A percentile compares a stretch with the other conserved stretches of the same genome.
Evolutionary conservation across 2,888 invertebrate genomes (phyloP).

Genomic region (Argynnis bischoffii): DNA sequence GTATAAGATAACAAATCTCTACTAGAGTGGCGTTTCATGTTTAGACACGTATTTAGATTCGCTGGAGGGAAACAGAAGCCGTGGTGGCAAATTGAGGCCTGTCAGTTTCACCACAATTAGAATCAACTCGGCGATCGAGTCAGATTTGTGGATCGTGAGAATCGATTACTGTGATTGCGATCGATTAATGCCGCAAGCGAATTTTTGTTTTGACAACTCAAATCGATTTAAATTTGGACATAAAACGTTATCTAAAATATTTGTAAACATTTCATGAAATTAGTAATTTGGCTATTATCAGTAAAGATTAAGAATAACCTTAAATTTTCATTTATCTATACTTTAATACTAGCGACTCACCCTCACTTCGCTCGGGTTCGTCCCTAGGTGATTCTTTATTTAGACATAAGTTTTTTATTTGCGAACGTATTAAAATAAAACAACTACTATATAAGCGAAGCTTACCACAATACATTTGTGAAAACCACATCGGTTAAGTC

Average conservation of each 20-base stretch:
- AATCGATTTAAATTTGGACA: conserved; percentile 1
- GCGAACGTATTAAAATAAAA: no score
- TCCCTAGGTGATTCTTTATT: no score
- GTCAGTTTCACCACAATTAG: conserved; percentile 38
- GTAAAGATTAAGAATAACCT: no score
- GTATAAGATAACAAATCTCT: conserved; percentile 14
- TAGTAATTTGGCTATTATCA: no score
- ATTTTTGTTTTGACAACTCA: conserved; percentile 20
- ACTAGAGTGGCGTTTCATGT: conserved; percentile 13
- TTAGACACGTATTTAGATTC: conserved; percentile 27
- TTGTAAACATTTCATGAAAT: background rate
- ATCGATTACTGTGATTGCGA: conserved; percentile 39
- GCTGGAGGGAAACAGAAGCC: conserved; percentile 39
- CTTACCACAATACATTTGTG: no score
- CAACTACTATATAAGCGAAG: no score
- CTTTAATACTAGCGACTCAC: no score
- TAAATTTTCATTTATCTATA: no score
- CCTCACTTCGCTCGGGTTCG: no score
- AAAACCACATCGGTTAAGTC: no score
- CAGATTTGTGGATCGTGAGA: conserved; percentile 38
- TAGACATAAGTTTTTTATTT: no score
- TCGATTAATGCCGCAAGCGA: conserved; percentile 28
- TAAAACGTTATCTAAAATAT: background rate
- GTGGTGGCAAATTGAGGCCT: conserved; percentile 37
- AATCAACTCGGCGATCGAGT: conserved; percentile 35